A percentile compares a stretch with the other conserved stretches of the same genome.
Conservation (phyloP, 35 echinoderm and acorn worm genomes). For the Apostichopus californicus region DNA sequence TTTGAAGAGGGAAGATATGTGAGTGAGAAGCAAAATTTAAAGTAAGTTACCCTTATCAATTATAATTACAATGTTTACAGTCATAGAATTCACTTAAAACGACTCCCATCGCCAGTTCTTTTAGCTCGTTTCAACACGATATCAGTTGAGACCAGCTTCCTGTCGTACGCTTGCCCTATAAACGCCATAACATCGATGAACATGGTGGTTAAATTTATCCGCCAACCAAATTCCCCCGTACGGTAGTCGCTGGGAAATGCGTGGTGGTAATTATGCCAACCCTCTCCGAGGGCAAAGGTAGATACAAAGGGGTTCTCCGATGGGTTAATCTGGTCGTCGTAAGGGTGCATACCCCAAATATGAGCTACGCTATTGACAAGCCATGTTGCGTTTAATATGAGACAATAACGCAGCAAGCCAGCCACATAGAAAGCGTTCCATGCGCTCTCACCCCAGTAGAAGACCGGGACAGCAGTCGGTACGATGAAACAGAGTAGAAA, state of each 20-base stretch:
- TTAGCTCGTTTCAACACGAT: slow-evolving; percentile 57
- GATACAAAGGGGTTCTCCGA: slow-evolving; percentile 78
- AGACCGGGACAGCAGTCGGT: slow-evolving; percentile 59
- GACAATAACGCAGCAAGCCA: slow-evolving; percentile 72
- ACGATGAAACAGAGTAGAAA: slow-evolving; percentile 72
- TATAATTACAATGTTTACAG: too few species aligned
- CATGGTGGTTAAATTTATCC: slow-evolving; percentile 78
- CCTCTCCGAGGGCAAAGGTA: slow-evolving; percentile 72
- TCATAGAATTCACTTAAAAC: background rate
- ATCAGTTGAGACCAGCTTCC: slow-evolving; percentile 54
- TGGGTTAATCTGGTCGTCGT: slow-evolving; percentile 83
- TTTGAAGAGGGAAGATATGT: too few species aligned
- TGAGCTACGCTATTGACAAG: slow-evolving; percentile 89
- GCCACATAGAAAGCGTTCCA: slow-evolving; percentile 81
- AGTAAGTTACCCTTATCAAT: too few species aligned
- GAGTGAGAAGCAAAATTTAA: too few species aligned
- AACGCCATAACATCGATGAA: slow-evolving; percentile 84
- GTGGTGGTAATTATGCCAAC: slow-evolving; percentile 96
- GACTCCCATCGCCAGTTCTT: slow-evolving; percentile 73
- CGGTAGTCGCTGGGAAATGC: slow-evolving; percentile 86
- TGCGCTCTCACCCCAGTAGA: slow-evolving; percentile 71
- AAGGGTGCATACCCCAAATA: slow-evolving; percentile 82
- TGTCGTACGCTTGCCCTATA: slow-evolving; percentile 74
- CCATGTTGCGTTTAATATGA: slow-evolving; percentile 81
- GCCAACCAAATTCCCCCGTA: slow-evolving; percentile 80